Base-by-base conservation (phyloP, 1,140 invertebrate species). In the Saccostrea echinata region DNA sequence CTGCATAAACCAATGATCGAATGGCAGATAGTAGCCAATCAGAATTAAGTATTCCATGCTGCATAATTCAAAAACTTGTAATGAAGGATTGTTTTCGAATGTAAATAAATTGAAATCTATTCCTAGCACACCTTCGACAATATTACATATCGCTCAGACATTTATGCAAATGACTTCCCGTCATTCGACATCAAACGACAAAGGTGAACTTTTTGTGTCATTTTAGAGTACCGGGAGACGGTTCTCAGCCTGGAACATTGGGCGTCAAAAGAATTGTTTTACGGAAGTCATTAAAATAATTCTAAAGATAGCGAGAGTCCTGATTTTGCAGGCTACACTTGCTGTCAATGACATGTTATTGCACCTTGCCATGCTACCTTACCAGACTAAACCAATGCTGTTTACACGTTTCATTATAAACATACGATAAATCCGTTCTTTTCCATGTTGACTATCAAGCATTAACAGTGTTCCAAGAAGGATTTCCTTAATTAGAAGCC, bases 111-210 rank as follows among this genome's bases (percentile, higher is more conserved):
- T 76, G 57, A 76, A 33, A 76, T 76, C 68, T 76, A 76, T 76
- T 76, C 68, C 68, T 76, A 76, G 68, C 27, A 27, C 68, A 27
- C 68, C 30, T 76, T 76, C 68, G 68, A 76, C 68, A 76, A 27
- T 30, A 76, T 30, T 30, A 76, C 68, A 76, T 76, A 76, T 76
- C 68, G 68, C 30, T 33, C 16, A 76, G 27, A 76, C 68, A 76
- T 76, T 76, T 76, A 76, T 76, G 68, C 68, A 76, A 76, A 76
- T 76, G 68, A 76, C 68, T 76, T 76, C 68, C 68, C 68, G 68
- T 76, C 68, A 30, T 33, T 30, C 68, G 30, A 76, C 68, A 76
- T 76, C 68, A 76, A 76, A 76, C 68, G 68, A 76, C 68, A 76
- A 16, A 76, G 68, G 68, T 76, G 24, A 76, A 76, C 68, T 76